Evolutionary conservation across 2,888 invertebrate species (phyloP).

Genomic region (Lasioglossum lativentre): DNA sequence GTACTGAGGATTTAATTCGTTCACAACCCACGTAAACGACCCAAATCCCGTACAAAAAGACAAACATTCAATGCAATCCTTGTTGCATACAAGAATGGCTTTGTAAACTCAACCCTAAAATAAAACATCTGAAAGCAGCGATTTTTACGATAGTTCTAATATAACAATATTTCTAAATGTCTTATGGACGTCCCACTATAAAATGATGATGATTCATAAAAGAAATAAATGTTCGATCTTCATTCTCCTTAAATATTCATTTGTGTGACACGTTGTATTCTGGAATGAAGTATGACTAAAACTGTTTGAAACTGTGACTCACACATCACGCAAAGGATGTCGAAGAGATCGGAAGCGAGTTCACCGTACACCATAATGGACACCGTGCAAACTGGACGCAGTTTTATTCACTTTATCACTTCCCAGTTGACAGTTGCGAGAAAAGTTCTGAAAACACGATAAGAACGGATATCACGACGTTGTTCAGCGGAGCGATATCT

Average conservation of each 20-base stretch:
- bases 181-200: neutral
- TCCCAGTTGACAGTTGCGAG: neutral
- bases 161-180: neutral
- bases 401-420: slow-evolving; percentile 21
- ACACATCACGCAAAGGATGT: neutral
- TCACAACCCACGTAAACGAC: too few relatives aligned
- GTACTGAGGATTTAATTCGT: neutral
- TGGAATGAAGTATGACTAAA: neutral
- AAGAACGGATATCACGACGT: slow-evolving; percentile 49
- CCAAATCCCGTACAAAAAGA: too few relatives aligned
- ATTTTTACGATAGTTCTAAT: neutral
- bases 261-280: too few relatives aligned
- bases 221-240: neutral
- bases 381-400: too few relatives aligned
- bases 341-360: neutral
- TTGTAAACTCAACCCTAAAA: neutral
- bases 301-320: neutral
- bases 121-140: neutral
- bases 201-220: neutral
- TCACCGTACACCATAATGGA: neutral
- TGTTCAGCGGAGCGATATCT: slow-evolving; percentile 71
- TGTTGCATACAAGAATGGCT: neutral
- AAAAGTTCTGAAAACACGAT: neutral
- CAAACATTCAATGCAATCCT: neutral
- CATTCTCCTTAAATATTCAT: neutral